phyloP scores from a whole-genome alignment of 1,140 invertebrate species.

The Muscidifurax raptorellus region DNA sequence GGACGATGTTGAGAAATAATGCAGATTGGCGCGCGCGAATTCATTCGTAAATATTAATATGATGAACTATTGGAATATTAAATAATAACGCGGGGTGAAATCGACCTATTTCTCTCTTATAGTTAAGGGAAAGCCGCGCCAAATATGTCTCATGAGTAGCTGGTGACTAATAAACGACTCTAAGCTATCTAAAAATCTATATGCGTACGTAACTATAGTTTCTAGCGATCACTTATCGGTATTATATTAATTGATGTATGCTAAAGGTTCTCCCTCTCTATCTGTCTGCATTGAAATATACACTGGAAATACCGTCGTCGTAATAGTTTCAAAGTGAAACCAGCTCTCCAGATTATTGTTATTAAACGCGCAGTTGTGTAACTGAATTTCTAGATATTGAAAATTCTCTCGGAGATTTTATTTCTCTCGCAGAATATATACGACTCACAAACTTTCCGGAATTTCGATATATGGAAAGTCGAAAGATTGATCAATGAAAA shows the following conservation, averaged over 20 bases:
- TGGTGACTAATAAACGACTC: slow-evolving; percentile 15
- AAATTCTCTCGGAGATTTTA: too few species aligned
- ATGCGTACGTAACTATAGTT: not conserved
- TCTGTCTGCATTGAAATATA: not conserved
- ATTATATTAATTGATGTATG: slow-evolving; percentile 24
- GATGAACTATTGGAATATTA: too few species aligned
- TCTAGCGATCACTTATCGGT: slow-evolving; percentile 13
- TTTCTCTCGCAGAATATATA: not conserved
- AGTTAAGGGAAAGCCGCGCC: slow-evolving; percentile 9
- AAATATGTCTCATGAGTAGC: not conserved
- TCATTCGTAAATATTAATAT: not conserved
- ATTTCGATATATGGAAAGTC: not conserved
- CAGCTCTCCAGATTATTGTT: not conserved
- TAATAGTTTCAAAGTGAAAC: not conserved
- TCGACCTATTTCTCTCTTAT: not conserved
- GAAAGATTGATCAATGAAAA: not conserved
- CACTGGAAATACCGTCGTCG: not conserved
- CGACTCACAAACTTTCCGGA: not conserved
- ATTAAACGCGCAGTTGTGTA: not conserved
- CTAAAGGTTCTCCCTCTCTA: not conserved
- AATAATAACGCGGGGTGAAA: slow-evolving; percentile 18
- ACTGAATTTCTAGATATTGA: not conserved
- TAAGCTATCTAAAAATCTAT: slow-evolving; percentile 9
- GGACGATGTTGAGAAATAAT: too few species aligned
- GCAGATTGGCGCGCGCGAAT: not conserved